phyloP scores from a whole-genome alignment of 2,888 invertebrate species.

The Eustalomyia histrio region DNA sequence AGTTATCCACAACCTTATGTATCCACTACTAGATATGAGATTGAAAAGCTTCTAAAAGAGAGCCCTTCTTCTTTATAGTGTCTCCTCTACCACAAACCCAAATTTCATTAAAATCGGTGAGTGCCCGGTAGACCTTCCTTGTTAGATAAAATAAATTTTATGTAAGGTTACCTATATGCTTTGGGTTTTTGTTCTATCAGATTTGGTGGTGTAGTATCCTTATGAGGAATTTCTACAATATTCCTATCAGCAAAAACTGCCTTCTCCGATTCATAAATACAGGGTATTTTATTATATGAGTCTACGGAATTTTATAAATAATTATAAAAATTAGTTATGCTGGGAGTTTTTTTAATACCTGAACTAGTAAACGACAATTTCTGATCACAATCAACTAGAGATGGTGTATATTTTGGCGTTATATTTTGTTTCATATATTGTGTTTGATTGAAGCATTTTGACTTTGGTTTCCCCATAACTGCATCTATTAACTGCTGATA shows the following conservation, averaged over 20 bases:
- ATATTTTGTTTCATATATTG: conserved; percentile 13
- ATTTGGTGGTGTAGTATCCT: conserved; percentile 51
- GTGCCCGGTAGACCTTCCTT: no score
- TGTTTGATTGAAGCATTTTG: conserved; percentile 8
- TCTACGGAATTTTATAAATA: conserved; percentile 22
- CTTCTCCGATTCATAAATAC: conserved; percentile 45
- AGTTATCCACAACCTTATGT: no score
- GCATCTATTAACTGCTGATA: conserved; percentile 65
- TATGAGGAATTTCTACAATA: conserved; percentile 58
- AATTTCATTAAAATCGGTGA: no score
- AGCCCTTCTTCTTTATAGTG: no score
- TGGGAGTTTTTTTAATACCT: conserved; percentile 31
- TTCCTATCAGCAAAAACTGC: conserved; percentile 59
- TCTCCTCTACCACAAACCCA: no score
- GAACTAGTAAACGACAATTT: conserved; percentile 57
- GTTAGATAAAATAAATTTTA: no score
- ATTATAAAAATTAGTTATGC: no score
- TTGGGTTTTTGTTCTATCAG: conserved; percentile 38
- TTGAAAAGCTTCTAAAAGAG: no score
- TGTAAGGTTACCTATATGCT: conserved; percentile 3
- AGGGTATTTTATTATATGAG: conserved; percentile 34
- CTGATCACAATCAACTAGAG: conserved; percentile 34
- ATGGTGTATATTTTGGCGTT: conserved; percentile 7
- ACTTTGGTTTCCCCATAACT: conserved; percentile 19
- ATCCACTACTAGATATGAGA: no score